Percentiles rank a stretch among this genome's conserved stretches.
Conservation (phyloP, 2,888 invertebrate species). For the Agrotis clavis region DNA sequence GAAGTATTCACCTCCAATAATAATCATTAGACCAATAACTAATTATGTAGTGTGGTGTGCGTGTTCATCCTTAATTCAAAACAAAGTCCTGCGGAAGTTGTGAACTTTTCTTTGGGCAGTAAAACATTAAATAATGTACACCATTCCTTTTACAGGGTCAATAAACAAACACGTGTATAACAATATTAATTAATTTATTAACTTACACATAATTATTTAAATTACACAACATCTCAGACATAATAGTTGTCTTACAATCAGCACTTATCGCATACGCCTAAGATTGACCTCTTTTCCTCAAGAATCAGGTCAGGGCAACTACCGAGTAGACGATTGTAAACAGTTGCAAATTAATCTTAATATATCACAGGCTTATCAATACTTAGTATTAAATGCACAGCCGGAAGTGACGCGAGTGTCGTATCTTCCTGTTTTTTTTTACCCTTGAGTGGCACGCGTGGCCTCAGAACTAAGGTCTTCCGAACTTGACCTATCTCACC, state of each 20-base stretch:
- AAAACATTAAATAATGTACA: too few relatives aligned
- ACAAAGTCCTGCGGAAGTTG: too few relatives aligned
- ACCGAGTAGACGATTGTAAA: slow-evolving; percentile 40
- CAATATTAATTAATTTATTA: slow-evolving; percentile 27
- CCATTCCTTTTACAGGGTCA: not conserved
- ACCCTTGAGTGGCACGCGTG: slow-evolving; percentile 29
- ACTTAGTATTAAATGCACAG: slow-evolving; percentile 48
- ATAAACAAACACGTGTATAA: slow-evolving; percentile 29
- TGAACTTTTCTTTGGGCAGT: too few relatives aligned
- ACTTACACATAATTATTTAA: slow-evolving; percentile 5
- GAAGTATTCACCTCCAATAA: too few relatives aligned
- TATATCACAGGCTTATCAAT: slow-evolving; percentile 65
- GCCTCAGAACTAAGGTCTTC: slow-evolving; percentile 29
- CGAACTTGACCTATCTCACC: not conserved
- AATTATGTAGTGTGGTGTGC: too few relatives aligned
- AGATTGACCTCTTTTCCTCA: slow-evolving; percentile 22
- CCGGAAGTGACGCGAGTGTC: slow-evolving; percentile 27
- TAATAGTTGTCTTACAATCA: slow-evolving; percentile 23
- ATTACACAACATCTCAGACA: slow-evolving; percentile 40
- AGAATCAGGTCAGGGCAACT: slow-evolving; percentile 39
- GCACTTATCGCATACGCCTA: slow-evolving; percentile 1
- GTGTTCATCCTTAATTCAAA: too few relatives aligned
- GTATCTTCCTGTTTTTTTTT: slow-evolving; percentile 39
- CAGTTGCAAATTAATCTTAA: slow-evolving; percentile 47
- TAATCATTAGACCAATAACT: too few relatives aligned